Evolutionary conservation across 2,113 vertebrate genomes (phyloP), one percentile per base, ranked within the genome.

Genomic region (Chinchilla lanigera): DNA sequence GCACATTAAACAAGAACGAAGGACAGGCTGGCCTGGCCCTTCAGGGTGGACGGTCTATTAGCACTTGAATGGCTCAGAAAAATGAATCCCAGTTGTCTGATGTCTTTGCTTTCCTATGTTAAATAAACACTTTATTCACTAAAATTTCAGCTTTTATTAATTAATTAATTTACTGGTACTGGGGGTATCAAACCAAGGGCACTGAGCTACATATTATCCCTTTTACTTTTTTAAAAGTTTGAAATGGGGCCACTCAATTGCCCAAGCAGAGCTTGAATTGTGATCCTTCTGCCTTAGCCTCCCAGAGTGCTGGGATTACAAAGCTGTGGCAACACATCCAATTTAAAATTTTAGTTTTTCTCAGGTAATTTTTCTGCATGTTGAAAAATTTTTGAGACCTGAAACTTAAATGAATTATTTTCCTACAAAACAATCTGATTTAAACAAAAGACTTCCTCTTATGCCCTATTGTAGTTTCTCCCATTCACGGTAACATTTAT

Each of bases 401-500:
- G n/a, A 80, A 11, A 65, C 73, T 85, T 88, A 89, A 63, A 81
- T 86, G n/a, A 91, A 50, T 89, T 84, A 30, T 83, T 81, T 85
- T 80, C 56, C 44, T 84, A 38, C 11, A 81, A 94, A 78, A 54
- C 30, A 95, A 52, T 83, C n/a, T 47, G 16, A 90, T 82, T 44
- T 92, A 96, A 81, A 90, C 54, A 93, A 90, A 95, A 84, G 52
- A 7, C 22, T 83, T 67, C n/a, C 17, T 41, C 73, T 82, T 26
- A 71, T 28, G 52, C 33, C 73, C 56, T 86, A 60, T 82, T 83
- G 86, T 82, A 84, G 33, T 30, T 35, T 77, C 44, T 75, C 10
- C 30, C 35, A 80, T 93, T 82, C 73, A 65, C 17, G 7, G 28
- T 47, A 91, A 78, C 41, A 81, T 75, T 50, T 89, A 86, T 38